A percentile compares a stretch with the other conserved stretches of the same genome.
Conservation (phyloP, 2,888 invertebrate species). For the Aelia acuminata region DNA sequence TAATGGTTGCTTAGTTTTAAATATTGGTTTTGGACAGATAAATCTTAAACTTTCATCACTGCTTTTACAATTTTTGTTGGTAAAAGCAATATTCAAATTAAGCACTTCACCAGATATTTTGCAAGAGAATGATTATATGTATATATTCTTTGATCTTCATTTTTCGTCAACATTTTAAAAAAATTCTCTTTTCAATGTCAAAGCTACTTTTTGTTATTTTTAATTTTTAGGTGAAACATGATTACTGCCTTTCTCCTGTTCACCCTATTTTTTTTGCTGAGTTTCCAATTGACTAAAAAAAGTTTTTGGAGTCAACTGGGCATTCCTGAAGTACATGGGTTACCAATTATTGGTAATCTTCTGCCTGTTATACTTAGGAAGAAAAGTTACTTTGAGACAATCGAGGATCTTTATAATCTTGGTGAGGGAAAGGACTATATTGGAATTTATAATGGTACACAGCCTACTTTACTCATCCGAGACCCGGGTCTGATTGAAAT, state of each 20-base stretch:
- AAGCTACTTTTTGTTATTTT: neutral
- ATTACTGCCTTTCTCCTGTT: slow-evolving; percentile 4
- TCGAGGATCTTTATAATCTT: neutral
- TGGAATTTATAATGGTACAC: slow-evolving; percentile 23
- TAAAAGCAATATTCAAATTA: too few relatives aligned
- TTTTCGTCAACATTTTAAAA: too few relatives aligned
- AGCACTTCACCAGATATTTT: too few relatives aligned
- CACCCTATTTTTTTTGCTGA: neutral
- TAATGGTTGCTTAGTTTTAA: too few relatives aligned
- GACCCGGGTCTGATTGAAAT: slow-evolving; percentile 8
- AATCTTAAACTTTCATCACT: too few relatives aligned
- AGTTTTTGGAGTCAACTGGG: slow-evolving; percentile 28
- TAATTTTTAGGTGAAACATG: neutral
- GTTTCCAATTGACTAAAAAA: neutral
- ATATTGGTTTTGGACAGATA: too few relatives aligned
- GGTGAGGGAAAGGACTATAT: neutral
- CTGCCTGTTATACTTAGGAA: slow-evolving; percentile 11
- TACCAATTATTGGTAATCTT: slow-evolving; percentile 31
- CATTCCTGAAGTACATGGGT: slow-evolving; percentile 20
- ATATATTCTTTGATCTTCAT: too few relatives aligned
- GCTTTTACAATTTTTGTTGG: too few relatives aligned
- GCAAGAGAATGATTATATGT: too few relatives aligned
- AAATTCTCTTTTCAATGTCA: too few relatives aligned
- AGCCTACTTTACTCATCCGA: slow-evolving; percentile 33
- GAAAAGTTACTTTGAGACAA: neutral